Evolutionary conservation across 1,140 invertebrate genomes (phyloP), one percentile per base, ranked within the genome.

Genomic region (Drosophila tsacasi): DNA sequence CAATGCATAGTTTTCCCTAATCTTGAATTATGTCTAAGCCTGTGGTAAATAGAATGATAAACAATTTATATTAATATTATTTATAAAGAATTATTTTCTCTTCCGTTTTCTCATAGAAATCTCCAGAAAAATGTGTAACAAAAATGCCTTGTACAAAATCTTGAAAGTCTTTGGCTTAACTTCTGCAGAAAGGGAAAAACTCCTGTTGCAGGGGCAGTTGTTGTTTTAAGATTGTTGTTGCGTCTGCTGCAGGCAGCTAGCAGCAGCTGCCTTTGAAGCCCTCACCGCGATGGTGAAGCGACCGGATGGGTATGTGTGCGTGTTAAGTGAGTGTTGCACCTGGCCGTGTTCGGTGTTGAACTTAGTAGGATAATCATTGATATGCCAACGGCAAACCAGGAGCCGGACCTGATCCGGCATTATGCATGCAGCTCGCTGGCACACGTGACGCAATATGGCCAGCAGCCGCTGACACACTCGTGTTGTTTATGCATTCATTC

Each of bases 391-490:
- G 79, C 66, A 62, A 39, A 42, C 39, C 37, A 9, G 32, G 19
- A 49, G 44, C 46, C 12, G 32, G 30, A 67, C 19, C 37, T 19
- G 25, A 63, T 40, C 47, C 68, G 39, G 23, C 40, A 37, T 69
- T 61, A 61, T 58, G 60, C 54, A 58, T 65, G 57, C 67, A 73
- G 47, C 61, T 67, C 52, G 47, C 27, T 46, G 40, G 57, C 59
- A 40, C 44, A 89, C 83, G 77, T 87, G 84, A 59, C 81, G 81
- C 77, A 89, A 87, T 89, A 72, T 89, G 64, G 37, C 39, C 40
- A 30, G 58, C 37, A 27, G 47, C n/a, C 39, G 62, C 23, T 40
- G 25, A 32, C 21, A 27, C 9, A 35, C 10, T 15, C 3, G 6
- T 46, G 32, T 40, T 76, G 47, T 46, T 71, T 71, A 55, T 37